Conservation (phyloP, 53 echinoderm and acorn worm genomes). For the Glandiceps talaboti region DNA sequence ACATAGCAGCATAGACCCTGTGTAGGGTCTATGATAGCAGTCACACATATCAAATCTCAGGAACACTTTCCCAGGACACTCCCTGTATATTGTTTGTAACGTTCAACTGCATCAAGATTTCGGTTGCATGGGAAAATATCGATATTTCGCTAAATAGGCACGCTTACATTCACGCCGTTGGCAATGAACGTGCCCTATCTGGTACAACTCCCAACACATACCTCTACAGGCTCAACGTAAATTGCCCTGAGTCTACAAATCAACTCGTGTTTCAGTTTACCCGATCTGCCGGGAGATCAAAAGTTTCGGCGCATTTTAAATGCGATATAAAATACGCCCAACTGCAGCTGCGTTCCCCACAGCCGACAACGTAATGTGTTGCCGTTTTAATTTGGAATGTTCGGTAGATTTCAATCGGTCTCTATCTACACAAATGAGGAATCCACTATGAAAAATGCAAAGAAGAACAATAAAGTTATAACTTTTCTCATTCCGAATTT, state of each 20-base stretch:
- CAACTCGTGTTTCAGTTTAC: not conserved
- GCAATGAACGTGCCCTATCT: not conserved
- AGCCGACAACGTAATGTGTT: not conserved
- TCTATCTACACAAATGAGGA: not conserved
- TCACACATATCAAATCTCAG: no score
- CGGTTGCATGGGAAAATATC: not conserved
- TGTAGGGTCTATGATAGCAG: no score
- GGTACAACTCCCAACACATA: not conserved
- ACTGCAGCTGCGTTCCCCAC: not conserved
- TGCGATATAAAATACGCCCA: not conserved
- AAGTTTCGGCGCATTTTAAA: not conserved
- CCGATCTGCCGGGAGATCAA: not conserved
- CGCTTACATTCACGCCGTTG: not conserved
- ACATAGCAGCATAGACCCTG: no score
- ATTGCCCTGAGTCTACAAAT: not conserved
- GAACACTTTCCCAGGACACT: no score
- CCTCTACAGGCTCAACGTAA: not conserved
- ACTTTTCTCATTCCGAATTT: no score
- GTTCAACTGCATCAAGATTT: no score
- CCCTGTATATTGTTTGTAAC: no score
- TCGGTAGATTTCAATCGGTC: not conserved
- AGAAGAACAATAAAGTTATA: no score
- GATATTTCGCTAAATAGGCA: not conserved
- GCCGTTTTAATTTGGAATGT: not conserved
- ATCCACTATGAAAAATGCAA: no score